Base-by-base conservation (phyloP, 2,888 invertebrate species). In the Drosophila mimetica region DNA sequence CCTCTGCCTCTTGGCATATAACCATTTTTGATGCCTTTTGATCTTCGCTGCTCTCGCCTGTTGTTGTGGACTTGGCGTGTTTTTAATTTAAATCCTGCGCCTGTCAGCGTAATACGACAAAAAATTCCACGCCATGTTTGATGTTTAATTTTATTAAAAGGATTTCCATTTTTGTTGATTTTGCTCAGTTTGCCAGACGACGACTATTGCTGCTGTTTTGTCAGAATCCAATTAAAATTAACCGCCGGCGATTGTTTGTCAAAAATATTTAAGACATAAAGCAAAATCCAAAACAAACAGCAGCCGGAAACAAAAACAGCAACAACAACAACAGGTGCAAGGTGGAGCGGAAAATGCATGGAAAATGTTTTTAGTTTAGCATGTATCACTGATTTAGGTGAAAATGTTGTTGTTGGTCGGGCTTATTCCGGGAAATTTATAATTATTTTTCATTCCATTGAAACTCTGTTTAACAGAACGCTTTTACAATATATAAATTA, bases 161-260 rank as follows among this genome's bases (percentile, higher is more conserved):
- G 85, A 73, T 81, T 81, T 80, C 55, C 69, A 34, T 52, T 37
- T 64, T 52, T 63, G 63, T 64, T 64, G 66, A 52, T 34, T 47
- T 47, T 32, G 32, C 48, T 50, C 30, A 57, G 58, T 32, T 11
- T 22, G 58, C 58, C 58, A 32, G 58, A 57, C 30, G 30, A 30
- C 39, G 42, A 20, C 53, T 25, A 69, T 61, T 71, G 46, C 47
- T 53, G 53, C 42, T 44, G 67, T 59, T 69, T 60, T 77, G 75
- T 75, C 83, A 76, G 75, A 88, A 90, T 90, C 86, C 90, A 89
- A 90, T 90, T 90, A 90, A 90, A 90, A 89, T 86, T 71, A 76
- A 77, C 90, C 90, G 75, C 65, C 74, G 90, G 90, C 90, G 67
- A 67, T 83, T 82, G 79, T 89, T 75, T 87, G 79, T 85, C 89